Conservation (phyloP, 2,888 invertebrate species). For the Agrilus cyanescens region DNA sequence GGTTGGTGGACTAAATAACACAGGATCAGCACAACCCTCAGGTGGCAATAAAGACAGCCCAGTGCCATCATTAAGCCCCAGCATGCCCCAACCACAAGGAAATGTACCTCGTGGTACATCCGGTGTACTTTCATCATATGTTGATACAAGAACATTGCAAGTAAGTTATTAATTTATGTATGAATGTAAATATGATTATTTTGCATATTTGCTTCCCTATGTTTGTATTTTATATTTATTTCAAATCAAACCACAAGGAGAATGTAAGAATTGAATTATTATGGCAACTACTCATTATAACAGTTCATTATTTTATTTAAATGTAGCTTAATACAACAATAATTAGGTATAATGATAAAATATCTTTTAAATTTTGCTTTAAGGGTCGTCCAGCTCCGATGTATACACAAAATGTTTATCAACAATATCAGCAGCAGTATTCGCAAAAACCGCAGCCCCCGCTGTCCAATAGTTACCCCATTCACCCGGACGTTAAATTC, state of each 20-base stretch:
- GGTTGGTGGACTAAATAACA: constrained; percentile 27
- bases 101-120: constrained; percentile 28
- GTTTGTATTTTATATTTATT: too few species aligned
- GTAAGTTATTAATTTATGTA: constrained; percentile 19
- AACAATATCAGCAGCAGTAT: constrained; percentile 14
- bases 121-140: constrained; percentile 31
- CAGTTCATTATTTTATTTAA: background rate
- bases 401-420: constrained; percentile 44
- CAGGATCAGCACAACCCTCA: constrained; percentile 23
- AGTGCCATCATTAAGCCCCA: constrained; percentile 16
- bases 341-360: background rate
- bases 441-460: constrained; percentile 22
- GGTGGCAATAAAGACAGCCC: constrained; percentile 24
- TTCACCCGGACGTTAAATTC: constrained; percentile 88
- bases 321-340: background rate
- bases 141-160: constrained; percentile 28
- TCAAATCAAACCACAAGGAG: too few species aligned
- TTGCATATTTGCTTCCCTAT: too few species aligned
- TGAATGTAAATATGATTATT: background rate
- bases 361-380: constrained; percentile 12
- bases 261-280: too few species aligned
- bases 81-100: constrained; percentile 31
- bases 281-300: too few species aligned
- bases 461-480: constrained; percentile 53
- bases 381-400: constrained; percentile 45